Percentiles rank a stretch among this genome's conserved stretches.
phyloP scores from a whole-genome alignment of 92 coral and sea anemone genomes.

The Desmophyllum pertusum region DNA sequence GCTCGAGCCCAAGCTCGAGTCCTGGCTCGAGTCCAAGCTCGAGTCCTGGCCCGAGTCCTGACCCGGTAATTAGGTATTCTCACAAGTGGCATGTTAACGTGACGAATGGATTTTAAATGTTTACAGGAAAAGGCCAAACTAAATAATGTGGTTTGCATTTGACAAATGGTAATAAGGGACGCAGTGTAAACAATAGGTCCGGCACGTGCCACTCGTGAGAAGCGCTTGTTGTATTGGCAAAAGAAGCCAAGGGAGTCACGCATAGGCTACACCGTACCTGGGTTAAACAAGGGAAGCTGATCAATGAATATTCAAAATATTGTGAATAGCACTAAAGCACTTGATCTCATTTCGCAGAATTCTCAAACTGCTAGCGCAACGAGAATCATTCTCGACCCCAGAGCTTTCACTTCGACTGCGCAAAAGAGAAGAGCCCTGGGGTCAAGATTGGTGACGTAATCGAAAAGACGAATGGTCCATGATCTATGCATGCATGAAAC shows the following conservation, averaged over 20 bases:
- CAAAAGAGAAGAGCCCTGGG: no score
- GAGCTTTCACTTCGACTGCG: no score
- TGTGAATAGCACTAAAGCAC: not conserved
- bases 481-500: no score
- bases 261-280: slow-evolving; percentile 46
- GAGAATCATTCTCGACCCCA: no score
- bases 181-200: slow-evolving; percentile 34
- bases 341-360: slow-evolving; percentile 26
- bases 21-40: no score
- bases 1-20: no score
- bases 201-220: slow-evolving; percentile 66
- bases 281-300: slow-evolving; percentile 27
- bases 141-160: slow-evolving; percentile 49
- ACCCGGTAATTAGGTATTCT: no score
- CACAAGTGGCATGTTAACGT: slow-evolving; percentile 40
- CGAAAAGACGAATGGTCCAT: no score
- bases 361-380: no score
- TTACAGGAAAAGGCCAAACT: slow-evolving; percentile 49
- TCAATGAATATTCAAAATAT: not conserved
- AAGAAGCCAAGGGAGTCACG: slow-evolving; percentile 41
- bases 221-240: slow-evolving; percentile 18
- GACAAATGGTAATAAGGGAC: slow-evolving; percentile 53
- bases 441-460: no score
- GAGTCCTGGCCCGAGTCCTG: no score
- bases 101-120: slow-evolving; percentile 47